Percentiles rank a stretch among this genome's conserved stretches.
Conservation (phyloP, 1,140 invertebrate species). For the Zaprionus nigranus region DNA sequence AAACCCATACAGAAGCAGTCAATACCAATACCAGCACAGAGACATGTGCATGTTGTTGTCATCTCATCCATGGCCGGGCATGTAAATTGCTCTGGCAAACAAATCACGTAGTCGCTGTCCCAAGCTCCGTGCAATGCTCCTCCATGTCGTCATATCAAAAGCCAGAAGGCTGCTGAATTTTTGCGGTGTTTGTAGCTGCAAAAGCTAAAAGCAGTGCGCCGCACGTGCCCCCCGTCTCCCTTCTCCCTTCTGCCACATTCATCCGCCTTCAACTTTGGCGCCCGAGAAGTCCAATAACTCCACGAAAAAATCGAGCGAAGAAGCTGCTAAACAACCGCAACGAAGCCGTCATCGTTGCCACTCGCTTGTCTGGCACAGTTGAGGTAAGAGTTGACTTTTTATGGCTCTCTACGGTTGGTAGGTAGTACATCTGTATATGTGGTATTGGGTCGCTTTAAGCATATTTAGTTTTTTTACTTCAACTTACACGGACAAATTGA, state of each 20-base stretch:
- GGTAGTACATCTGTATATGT: neutral
- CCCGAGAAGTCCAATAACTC: conserved; percentile 1
- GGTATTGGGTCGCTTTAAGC: conserved; percentile 4
- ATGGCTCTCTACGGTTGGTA: neutral
- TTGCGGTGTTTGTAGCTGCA: conserved; percentile 64
- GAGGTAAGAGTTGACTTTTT: conserved; percentile 11
- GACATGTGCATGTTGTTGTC: conserved; percentile 37
- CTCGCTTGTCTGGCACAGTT: conserved; percentile 20
- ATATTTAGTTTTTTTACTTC: conserved; percentile 18
- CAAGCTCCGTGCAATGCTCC: conserved; percentile 52
- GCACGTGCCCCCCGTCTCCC: neutral
- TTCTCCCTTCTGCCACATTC: no score
- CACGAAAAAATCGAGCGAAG: conserved; percentile 9
- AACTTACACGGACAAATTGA: neutral
- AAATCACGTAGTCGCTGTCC: conserved; percentile 67
- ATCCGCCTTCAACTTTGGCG: neutral
- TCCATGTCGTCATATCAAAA: conserved; percentile 63
- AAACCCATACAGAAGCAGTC: neutral
- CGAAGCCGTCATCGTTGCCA: conserved; percentile 47
- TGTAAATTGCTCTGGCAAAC: conserved; percentile 76
- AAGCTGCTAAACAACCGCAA: conserved; percentile 61
- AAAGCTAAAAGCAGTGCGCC: conserved; percentile 60
- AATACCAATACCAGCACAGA: conserved; percentile 32
- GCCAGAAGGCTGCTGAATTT: conserved; percentile 72
- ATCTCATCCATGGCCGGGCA: conserved; percentile 59